Percentiles rank a stretch among this genome's conserved stretches.
phyloP scores from a whole-genome alignment of 2,888 invertebrate species.

The Crocallis elinguaria region DNA sequence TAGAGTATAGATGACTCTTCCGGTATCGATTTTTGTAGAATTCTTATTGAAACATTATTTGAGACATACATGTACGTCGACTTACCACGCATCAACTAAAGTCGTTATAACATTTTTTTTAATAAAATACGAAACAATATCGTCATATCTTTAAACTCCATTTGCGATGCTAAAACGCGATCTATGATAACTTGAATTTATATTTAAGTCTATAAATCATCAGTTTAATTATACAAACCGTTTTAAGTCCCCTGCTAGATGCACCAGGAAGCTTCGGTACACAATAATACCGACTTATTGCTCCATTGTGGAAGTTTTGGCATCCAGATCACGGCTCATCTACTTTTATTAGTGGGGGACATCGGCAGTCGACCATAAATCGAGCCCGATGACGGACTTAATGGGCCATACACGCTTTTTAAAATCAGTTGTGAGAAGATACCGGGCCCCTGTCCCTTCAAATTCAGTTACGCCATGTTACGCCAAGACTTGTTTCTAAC shows the following conservation, averaged over 20 bases:
- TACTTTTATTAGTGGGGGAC: conserved; percentile 74
- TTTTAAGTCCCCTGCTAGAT: conserved; percentile 46
- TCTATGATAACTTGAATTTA: conserved; percentile 14
- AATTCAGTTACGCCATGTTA: conserved; percentile 17
- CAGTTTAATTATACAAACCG: conserved; percentile 41
- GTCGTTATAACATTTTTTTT: too few relatives aligned
- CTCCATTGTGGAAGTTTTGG: conserved; percentile 75
- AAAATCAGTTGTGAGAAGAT: conserved; percentile 57
- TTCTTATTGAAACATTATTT: too few relatives aligned
- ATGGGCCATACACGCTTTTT: conserved; percentile 71
- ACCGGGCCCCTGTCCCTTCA: conserved; percentile 22
- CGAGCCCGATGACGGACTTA: conserved; percentile 72
- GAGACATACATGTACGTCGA: too few relatives aligned
- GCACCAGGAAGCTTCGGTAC: conserved; percentile 49
- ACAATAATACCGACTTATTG: conserved; percentile 65
- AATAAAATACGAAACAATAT: too few relatives aligned
- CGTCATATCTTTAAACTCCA: too few relatives aligned
- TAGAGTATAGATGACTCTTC: too few relatives aligned
- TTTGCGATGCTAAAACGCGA: too few relatives aligned
- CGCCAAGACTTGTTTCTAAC: conserved; percentile 5
- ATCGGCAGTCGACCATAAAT: conserved; percentile 65
- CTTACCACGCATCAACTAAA: too few relatives aligned
- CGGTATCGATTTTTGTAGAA: too few relatives aligned
- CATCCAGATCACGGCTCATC: conserved; percentile 80
- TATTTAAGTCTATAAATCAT: conserved; percentile 32